Base-by-base conservation (phyloP, 2,888 invertebrate species). In the Germaria angustata region DNA sequence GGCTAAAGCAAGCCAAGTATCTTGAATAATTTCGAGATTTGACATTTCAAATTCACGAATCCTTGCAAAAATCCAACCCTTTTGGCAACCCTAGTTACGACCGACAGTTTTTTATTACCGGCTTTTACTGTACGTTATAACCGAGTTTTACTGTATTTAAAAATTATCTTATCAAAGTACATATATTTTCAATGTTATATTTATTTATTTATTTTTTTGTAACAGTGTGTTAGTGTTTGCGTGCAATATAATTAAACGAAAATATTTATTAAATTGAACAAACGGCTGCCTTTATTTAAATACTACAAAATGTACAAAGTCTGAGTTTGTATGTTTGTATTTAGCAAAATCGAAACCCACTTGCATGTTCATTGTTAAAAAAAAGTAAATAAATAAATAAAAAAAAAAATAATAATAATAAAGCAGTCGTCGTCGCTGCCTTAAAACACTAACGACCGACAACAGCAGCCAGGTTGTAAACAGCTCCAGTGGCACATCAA, bases 401-500 rank as follows among this genome's bases (percentile, higher is more conserved):
- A 59, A 61, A n/a, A 51, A 20, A 57, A 46, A 22, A 1, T 28
- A 28, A 28, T 36, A 59, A 39, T 17, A 59, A 65, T 39, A 59
- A 39, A 65, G 65, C 53, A 65, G 76, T 28, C 49, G 32, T 9
- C 59, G 41, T 20, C 75, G 66, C 65, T 69, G 81, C 66, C 28
- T 61, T 17, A 13, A 55, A 44, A 65, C 66, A 78, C 55, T 76
- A n/a, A n/a, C n/a, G n/a, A n/a, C n/a, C n/a, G n/a, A 68, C 51
- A 53, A 39, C 79, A 79, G 82, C 71, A 79, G 75, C 69, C 81
- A 73, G 81, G 81, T 84, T 78, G 84, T 84, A 81, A 81, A 68
- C 57, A 80, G 77, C 82, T 85, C 85, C 85, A 86, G 84, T 76
- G 49, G 63, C 84, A 85, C 83, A 85, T 59, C 84, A 84, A 81